phyloP scores from a whole-genome alignment of 2,888 invertebrate genomes.

The Pedicia rivosa region DNA sequence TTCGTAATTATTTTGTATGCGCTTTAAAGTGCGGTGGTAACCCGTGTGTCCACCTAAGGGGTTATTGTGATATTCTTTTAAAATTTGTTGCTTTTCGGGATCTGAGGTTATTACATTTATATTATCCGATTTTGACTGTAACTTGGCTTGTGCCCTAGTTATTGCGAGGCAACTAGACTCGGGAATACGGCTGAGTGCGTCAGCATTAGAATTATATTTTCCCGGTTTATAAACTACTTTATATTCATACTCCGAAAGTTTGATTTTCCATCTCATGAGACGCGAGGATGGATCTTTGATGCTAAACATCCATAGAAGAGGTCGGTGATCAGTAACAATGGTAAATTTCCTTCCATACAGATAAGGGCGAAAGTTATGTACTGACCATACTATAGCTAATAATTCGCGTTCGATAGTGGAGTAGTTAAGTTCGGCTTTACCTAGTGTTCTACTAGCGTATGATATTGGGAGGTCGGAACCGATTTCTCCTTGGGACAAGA shows the following conservation, averaged over 20 bases:
- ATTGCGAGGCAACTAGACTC: too few relatives aligned
- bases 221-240: too few relatives aligned
- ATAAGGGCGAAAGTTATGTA: constrained; percentile 22
- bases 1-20: too few relatives aligned
- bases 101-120: too few relatives aligned
- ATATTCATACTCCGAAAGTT: constrained; percentile 18
- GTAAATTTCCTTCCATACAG: constrained; percentile 21
- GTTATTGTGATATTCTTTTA: too few relatives aligned
- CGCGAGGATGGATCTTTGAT: constrained; percentile 23
- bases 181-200: too few relatives aligned
- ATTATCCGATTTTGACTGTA: too few relatives aligned
- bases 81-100: too few relatives aligned
- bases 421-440: constrained; percentile 14
- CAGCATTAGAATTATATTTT: too few relatives aligned
- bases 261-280: constrained; percentile 21
- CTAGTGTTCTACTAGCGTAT: constrained; percentile 17
- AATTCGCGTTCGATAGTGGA: constrained; percentile 21
- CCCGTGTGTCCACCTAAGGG: too few relatives aligned
- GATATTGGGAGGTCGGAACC: constrained; percentile 16
- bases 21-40: too few relatives aligned
- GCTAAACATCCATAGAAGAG: constrained; percentile 21
- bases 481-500: constrained; percentile 17
- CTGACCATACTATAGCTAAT: constrained; percentile 18
- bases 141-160: too few relatives aligned
- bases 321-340: constrained; percentile 25